phyloP scores from a whole-genome alignment of 1,140 invertebrate species.

The Bombus picipes region DNA sequence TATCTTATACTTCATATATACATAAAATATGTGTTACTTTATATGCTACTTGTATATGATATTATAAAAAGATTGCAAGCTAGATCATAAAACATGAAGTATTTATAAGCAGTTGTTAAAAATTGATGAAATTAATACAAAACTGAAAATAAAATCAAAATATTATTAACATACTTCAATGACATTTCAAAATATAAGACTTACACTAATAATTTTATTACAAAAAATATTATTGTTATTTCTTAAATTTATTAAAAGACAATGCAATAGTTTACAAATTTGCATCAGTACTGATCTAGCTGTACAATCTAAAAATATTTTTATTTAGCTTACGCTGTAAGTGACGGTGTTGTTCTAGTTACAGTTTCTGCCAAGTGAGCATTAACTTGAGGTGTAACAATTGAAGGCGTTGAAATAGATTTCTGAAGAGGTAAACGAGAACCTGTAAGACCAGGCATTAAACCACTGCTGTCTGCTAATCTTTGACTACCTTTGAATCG shows the following conservation, averaged over 20 bases:
- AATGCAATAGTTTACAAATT: not conserved
- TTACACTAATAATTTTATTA: not conserved
- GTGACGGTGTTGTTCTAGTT: constrained; percentile 72
- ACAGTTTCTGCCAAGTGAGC: constrained; percentile 76
- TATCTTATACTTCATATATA: constrained; percentile 10
- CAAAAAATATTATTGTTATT: not conserved
- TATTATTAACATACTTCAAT: not conserved
- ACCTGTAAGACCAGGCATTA: constrained; percentile 84
- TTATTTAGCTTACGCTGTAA: constrained; percentile 75
- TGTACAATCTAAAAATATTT: constrained; percentile 45
- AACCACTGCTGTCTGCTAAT: constrained; percentile 85
- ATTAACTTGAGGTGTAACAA: constrained; percentile 87
- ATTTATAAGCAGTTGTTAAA: not conserved
- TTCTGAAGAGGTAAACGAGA: constrained; percentile 92
- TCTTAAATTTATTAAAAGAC: not conserved
- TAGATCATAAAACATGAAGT: constrained; percentile 38
- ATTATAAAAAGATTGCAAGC: constrained; percentile 52
- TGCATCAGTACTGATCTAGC: constrained; percentile 28
- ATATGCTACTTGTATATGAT: constrained; percentile 14
- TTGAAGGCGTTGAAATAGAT: constrained; percentile 94
- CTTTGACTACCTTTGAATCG: constrained; percentile 82
- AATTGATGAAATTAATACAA: not conserved
- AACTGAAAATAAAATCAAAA: not conserved
- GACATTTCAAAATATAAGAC: not conserved
- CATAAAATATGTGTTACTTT: constrained; percentile 29